Base-by-base conservation (phyloP, 2,113 vertebrate genomes). In the Neotragus moschatus region DNA sequence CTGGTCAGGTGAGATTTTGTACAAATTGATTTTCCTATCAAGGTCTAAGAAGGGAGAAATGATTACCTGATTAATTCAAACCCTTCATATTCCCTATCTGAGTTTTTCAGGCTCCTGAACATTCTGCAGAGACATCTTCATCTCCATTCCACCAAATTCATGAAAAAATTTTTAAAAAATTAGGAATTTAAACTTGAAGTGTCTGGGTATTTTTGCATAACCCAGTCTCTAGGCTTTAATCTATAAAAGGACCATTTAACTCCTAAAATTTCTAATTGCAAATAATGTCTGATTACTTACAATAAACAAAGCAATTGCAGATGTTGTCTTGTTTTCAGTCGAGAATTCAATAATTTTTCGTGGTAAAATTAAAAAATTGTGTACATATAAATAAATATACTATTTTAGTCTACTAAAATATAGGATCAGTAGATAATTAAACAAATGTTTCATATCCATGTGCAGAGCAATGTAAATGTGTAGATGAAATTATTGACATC, bases 351-450 rank as follows among this genome's bases (percentile, higher is more conserved):
- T 26, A 60, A 56, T 21, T 80, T 96, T 88, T 88, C 14, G 81
- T 80, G 61, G 26, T 3, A 89, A 84, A 6, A 3, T 43, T n/a
- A 93, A 89, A 36, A 9, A 80, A 49, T 51, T 97, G n/a, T 14
- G 36, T 75, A 43, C 60, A 43, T 58, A 96, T 95, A n/a, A n/a
- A 93, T 95, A 91, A 90, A 61, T n/a, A n/a, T n/a, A n/a, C n/a
- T 89, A 25, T 43, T 98, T 97, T 98, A 96, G 23, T 88, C n/a
- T 80, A 21, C 60, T 43, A 95, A 5, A 47, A 95, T 95, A 97
- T 75, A 47, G 63, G 91, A 95, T 94, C 87, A 96, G 84, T 47
- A 56, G 77, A 86, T 93, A 93, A 95, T 97, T 95, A 93, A 96
- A 85, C 51, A 85, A 88, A 10, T 16, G 43, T 43, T 84, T 79